Conservation (phyloP, 2,888 invertebrate species). For the Conomelus anceps region DNA sequence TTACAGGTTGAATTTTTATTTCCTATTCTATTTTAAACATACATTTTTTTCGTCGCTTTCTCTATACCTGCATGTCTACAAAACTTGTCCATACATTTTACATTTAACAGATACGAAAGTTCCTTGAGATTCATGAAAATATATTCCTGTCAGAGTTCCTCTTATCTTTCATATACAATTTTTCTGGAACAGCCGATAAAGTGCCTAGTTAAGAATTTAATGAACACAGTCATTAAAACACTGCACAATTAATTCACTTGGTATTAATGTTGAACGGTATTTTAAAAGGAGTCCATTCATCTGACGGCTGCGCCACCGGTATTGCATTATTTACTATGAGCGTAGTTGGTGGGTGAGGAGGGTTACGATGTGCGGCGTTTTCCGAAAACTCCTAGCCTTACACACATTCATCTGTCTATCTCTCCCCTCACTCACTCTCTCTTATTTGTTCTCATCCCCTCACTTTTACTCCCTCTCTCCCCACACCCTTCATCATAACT, state of each 20-base stretch:
- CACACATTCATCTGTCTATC: no score
- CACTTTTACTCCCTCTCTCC: not conserved
- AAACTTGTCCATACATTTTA: no score
- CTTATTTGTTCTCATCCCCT: not conserved
- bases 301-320: not conserved
- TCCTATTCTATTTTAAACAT: no score
- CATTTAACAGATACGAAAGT: no score
- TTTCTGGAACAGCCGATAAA: not conserved
- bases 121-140: not conserved
- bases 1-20: no score
- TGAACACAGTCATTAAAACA: not conserved
- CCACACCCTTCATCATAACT: not conserved
- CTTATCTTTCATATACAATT: not conserved
- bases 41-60: no score
- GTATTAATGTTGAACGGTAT: not conserved
- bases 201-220: not conserved
- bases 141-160: not conserved
- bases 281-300: not conserved
- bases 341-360: not conserved
- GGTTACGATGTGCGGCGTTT: not conserved
- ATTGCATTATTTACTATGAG: not conserved
- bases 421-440: no score
- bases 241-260: not conserved
- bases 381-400: no score
- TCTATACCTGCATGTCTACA: no score